phyloP scores from a whole-genome alignment of 1,140 invertebrate species.

The Ips nitidus region DNA sequence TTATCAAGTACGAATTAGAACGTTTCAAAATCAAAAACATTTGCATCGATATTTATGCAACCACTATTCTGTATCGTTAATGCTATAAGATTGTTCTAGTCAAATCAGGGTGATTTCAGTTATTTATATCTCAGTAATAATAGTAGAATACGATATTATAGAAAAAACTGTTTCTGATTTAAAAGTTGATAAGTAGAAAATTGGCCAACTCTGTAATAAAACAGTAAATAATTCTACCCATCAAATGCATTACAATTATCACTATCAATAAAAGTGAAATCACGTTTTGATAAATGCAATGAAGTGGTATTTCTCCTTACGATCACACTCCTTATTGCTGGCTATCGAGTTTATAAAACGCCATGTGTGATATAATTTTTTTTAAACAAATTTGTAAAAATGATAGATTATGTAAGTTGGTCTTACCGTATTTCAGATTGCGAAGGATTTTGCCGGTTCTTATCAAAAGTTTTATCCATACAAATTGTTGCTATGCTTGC shows the following conservation, averaged over 20 bases:
- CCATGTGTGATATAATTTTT: background rate
- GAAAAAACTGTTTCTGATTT: background rate
- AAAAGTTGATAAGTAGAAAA: too few species aligned
- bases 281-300: too few species aligned
- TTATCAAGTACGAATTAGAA: constrained; percentile 5
- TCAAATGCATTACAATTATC: too few species aligned
- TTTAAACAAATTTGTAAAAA: background rate
- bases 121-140: background rate
- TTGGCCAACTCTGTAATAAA: too few species aligned
- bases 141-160: background rate
- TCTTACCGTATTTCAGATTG: too few species aligned
- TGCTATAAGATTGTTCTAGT: background rate
- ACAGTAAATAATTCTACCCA: too few species aligned
- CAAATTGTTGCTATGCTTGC: background rate
- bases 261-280: too few species aligned
- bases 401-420: background rate
- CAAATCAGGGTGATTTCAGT: background rate
- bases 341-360: too few species aligned
- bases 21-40: constrained; percentile 1
- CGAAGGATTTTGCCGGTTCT: background rate
- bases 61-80: background rate
- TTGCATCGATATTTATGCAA: background rate
- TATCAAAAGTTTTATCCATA: background rate
- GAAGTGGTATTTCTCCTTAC: too few species aligned
- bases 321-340: too few species aligned